Evolutionary conservation across 2,888 invertebrate genomes (phyloP).

Genomic region (Biston stratarius): DNA sequence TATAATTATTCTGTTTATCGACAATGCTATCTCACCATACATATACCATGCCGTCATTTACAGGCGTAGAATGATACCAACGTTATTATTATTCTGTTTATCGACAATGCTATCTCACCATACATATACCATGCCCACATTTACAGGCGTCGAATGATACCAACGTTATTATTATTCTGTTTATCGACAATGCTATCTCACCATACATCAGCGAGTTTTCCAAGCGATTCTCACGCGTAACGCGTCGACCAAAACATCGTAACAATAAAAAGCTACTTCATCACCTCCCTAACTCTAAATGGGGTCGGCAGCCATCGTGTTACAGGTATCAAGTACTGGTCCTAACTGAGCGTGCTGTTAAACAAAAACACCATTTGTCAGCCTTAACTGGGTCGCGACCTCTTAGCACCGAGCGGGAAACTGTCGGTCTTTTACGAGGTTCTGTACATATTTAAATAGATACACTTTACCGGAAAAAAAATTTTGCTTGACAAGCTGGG

Average conservation of each 20-base stretch:
- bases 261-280: constrained; percentile 19
- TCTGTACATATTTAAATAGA: not conserved
- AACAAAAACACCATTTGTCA: constrained; percentile 39
- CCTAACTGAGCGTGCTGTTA: constrained; percentile 30
- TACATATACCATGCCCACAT: no score
- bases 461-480: not conserved
- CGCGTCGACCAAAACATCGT: constrained; percentile 11
- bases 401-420: constrained; percentile 35
- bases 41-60: no score
- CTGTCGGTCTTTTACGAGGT: constrained; percentile 18
- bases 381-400: constrained; percentile 43
- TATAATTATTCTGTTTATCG: no score
- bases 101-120: not conserved
- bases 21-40: not conserved
- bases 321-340: constrained; percentile 32
- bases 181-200: not conserved
- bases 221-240: not conserved
- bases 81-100: no score
- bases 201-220: constrained; percentile 8
- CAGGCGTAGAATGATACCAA: no score
- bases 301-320: constrained; percentile 27
- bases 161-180: no score
- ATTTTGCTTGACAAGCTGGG: no score
- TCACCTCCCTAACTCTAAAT: constrained; percentile 16
- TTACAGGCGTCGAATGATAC: no score